Evolutionary conservation across 1,140 invertebrate genomes (phyloP).

Genomic region (Drosophila simulans): DNA sequence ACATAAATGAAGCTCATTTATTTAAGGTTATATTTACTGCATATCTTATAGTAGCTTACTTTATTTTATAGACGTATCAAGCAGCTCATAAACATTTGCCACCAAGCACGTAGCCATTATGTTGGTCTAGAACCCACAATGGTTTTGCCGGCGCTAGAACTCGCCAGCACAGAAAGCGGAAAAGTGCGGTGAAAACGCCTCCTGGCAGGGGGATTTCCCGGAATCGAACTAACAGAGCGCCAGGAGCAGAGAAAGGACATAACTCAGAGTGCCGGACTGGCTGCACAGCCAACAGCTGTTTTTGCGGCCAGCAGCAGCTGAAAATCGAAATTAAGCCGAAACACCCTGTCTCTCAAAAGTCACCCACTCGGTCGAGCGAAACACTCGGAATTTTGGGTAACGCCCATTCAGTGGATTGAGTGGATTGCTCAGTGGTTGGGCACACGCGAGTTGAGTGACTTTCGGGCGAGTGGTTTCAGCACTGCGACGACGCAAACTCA

Average conservation of each 20-base stretch:
- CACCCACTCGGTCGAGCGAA: slow-evolving; percentile 22
- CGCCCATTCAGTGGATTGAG: slow-evolving; percentile 46
- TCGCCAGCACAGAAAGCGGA: slow-evolving; percentile 8
- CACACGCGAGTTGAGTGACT: slow-evolving; percentile 18
- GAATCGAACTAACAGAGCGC: slow-evolving; percentile 27
- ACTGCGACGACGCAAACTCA: slow-evolving; percentile 61
- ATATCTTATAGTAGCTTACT: no score
- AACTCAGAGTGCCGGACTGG: slow-evolving; percentile 47
- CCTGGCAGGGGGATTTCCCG: slow-evolving; percentile 43
- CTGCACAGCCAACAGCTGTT: slow-evolving; percentile 63
- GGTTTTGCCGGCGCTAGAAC: slow-evolving; percentile 61
- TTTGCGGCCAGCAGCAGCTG: slow-evolving; percentile 63
- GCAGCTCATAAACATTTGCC: not conserved
- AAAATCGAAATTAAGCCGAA: slow-evolving; percentile 52
- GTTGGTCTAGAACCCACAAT: not conserved
- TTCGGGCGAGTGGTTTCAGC: slow-evolving; percentile 33
- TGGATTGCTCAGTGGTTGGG: slow-evolving; percentile 21
- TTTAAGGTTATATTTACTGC: not conserved
- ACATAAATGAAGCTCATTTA: not conserved
- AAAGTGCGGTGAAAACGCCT: slow-evolving; percentile 44
- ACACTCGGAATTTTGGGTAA: slow-evolving; percentile 18
- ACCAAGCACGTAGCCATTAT: not conserved
- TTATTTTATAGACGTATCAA: not conserved
- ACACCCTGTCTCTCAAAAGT: slow-evolving; percentile 61
- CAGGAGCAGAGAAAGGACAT: slow-evolving; percentile 42